Evolutionary conservation across 2,113 vertebrate genomes (phyloP), one percentile per base, ranked within the genome.

Genomic region (Dicrurus megarhynchus): DNA sequence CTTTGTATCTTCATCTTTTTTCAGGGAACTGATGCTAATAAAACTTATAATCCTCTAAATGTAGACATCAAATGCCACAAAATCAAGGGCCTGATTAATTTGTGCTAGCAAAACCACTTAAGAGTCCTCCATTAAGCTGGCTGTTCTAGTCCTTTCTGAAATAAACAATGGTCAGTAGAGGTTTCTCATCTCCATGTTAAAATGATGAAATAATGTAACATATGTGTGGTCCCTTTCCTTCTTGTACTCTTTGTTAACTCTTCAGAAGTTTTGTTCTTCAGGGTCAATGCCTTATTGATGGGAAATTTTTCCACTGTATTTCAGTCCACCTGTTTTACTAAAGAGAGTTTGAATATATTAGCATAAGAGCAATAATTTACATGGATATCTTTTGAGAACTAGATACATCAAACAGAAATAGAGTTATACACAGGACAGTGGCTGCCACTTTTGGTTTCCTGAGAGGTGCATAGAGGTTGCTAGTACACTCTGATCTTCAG

Each of bases 21-120:
- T 95, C 91, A 74, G 95, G 91, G 70, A 87, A 86, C 59, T 89
- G 85, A 94, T 89, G n/a, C 94, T 95, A 97, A 83, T 95, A 94
- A 89, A 64, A 68, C 63, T 92, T 52, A 84, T 81, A 95, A 93
- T 93, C 39, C 60, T 96, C 32, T 76, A 94, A 80, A 84, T 86
- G 56, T 76, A 53, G 41, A 69, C 35, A 69, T 64, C 56, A 60
- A 89, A 86, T 68, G 24, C 79, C 69, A 91, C 24, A 33, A 50
- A 79, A 44, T 75, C 39, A 92, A 95, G 86, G 19, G 6, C 56
- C 44, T 91, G 32, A 59, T 90, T 97, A 95, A 77, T 87, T 92
- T 95, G 59, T 78, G 75, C 52, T 82, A 46, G 44, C n/a, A 35
- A 80, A 73, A 47, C 7, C 41, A 24, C 42, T 74, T 70, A 24